phyloP scores from a whole-genome alignment of 2,888 invertebrate genomes.

The Rhamnusium bicolor region DNA sequence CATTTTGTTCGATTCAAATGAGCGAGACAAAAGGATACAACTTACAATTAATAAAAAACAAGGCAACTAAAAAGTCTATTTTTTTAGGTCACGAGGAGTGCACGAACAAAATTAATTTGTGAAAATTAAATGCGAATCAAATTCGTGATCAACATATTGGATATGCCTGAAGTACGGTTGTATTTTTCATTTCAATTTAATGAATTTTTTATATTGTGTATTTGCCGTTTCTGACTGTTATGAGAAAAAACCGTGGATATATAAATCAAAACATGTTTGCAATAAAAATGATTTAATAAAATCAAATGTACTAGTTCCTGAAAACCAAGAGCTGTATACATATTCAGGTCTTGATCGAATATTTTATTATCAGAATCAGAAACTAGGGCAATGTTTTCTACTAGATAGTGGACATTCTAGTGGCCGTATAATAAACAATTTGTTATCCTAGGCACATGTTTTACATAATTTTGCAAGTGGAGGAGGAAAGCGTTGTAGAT shows the following conservation, averaged over 20 bases:
- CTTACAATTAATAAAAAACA: too few species aligned
- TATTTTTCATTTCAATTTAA: not conserved
- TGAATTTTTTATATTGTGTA: not conserved
- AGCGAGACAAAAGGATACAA: too few species aligned
- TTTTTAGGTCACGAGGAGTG: too few species aligned
- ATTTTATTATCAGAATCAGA: conserved; percentile 3
- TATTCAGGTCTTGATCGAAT: conserved; percentile 7
- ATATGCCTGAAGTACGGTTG: not conserved
- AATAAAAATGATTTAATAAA: not conserved
- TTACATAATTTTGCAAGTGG: not conserved
- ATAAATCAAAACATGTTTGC: not conserved
- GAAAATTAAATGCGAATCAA: not conserved
- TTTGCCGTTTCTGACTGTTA: not conserved
- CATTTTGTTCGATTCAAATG: too few species aligned
- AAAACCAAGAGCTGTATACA: not conserved
- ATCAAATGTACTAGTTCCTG: not conserved
- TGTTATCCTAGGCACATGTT: conserved; percentile 2
- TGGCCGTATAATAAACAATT: conserved; percentile 2
- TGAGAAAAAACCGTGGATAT: not conserved
- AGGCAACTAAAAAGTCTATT: too few species aligned
- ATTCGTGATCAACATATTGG: not conserved
- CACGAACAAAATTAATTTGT: not conserved
- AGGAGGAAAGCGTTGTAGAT: not conserved
- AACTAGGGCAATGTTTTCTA: conserved; percentile 17
- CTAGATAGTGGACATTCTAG: not conserved